phyloP scores from a whole-genome alignment of 1,140 invertebrate genomes.

The Amyelois transitella region DNA sequence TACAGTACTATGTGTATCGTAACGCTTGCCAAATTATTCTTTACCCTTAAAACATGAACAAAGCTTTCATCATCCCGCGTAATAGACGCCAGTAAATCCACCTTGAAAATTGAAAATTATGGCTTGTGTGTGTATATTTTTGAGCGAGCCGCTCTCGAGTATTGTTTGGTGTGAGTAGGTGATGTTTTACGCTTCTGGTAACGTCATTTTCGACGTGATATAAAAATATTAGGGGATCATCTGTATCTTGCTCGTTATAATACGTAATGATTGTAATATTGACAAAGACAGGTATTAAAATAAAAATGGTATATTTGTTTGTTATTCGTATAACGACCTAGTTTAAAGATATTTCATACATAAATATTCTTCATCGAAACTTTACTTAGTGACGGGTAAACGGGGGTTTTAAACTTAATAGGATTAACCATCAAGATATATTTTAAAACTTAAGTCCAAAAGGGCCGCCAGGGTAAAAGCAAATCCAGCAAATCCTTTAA shows the following conservation, averaged over 20 bases:
- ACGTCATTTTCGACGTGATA: neutral
- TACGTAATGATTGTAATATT: neutral
- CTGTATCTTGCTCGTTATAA: slow-evolving; percentile 1
- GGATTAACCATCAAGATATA: too few species aligned
- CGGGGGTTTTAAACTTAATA: too few species aligned
- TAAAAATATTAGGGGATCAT: slow-evolving; percentile 3
- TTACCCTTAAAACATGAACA: slow-evolving; percentile 29
- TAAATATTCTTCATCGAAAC: too few species aligned
- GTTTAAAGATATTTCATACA: too few species aligned
- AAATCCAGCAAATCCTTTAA: too few species aligned
- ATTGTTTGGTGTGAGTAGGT: slow-evolving; percentile 1
- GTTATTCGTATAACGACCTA: too few species aligned
- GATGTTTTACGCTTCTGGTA: neutral
- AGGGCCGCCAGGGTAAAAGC: too few species aligned
- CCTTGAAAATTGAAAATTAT: slow-evolving; percentile 33
- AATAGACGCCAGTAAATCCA: slow-evolving; percentile 27
- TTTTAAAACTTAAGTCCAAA: too few species aligned
- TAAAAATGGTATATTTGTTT: too few species aligned
- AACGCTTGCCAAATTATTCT: slow-evolving; percentile 46
- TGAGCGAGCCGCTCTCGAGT: slow-evolving; percentile 6
- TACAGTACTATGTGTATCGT: slow-evolving; percentile 25
- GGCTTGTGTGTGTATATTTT: slow-evolving; percentile 7
- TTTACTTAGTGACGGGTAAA: too few species aligned
- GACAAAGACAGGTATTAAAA: neutral
- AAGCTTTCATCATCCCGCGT: slow-evolving; percentile 26